A percentile compares a stretch with the other conserved stretches of the same genome.
Evolutionary conservation across 2,888 invertebrate genomes (phyloP).

Genomic region (Petrolisthes cinctipes): DNA sequence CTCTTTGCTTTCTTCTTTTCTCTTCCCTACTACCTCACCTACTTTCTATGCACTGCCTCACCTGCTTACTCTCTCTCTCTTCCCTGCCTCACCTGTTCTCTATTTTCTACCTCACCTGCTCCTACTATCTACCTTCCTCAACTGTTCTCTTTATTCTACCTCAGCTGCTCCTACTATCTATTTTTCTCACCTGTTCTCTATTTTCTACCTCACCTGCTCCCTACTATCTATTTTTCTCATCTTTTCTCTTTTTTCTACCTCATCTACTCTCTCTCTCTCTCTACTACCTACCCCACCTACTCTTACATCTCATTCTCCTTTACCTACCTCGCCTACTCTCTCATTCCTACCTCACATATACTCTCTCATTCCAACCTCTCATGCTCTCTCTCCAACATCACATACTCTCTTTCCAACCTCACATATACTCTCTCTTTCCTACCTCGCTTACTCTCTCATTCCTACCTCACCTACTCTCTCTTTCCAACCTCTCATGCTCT

Average conservation of each 20-base stretch:
- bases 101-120: neutral
- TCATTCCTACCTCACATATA: neutral
- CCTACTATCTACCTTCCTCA: neutral
- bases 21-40: neutral
- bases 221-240: neutral
- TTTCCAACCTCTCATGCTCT: neutral
- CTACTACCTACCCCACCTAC: neutral
- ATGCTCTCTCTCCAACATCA: neutral
- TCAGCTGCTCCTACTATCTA: neutral
- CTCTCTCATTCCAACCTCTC: neutral
- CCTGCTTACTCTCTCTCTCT: neutral
- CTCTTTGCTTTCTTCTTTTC: neutral
- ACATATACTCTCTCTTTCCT: neutral
- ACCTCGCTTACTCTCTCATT: neutral
- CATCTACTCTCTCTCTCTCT: neutral
- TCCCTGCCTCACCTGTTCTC: neutral
- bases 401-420: neutral
- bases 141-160: neutral
- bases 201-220: neutral
- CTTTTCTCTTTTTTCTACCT: neutral
- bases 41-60: neutral
- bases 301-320: neutral
- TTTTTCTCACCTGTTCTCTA: neutral
- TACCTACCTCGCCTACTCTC: neutral
- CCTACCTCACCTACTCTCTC: neutral